Percentiles rank a stretch among this genome's conserved stretches.
These are phyloP conservation scores for Lordiphosa mommai DNA, from an alignment of 1,140 invertebrate genomes.

Conservation along the genomic window DNA sequence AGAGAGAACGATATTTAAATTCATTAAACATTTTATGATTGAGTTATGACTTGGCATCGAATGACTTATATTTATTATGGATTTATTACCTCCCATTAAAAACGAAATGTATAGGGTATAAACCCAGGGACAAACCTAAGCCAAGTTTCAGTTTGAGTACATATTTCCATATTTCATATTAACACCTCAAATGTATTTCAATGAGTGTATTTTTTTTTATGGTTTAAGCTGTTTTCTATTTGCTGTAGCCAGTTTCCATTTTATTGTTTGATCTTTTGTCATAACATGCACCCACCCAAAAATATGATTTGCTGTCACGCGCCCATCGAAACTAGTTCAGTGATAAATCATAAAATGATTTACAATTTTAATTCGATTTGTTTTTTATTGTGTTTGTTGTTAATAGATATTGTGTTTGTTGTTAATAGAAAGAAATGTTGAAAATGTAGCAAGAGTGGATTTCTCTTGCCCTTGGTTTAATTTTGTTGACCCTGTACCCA, in stretches of 20 bases:
- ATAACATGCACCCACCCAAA: constrained; percentile 19
- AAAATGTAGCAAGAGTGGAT: constrained; percentile 40
- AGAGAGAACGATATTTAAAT: not conserved
- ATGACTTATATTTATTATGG: too few species aligned
- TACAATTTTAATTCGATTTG: constrained; percentile 42
- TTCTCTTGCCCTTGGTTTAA: constrained; percentile 52
- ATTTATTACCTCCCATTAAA: too few species aligned
- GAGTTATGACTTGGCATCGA: too few species aligned
- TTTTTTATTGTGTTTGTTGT: constrained; percentile 22
- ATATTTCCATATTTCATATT: too few species aligned
- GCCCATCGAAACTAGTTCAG: constrained; percentile 61
- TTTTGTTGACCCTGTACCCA: too few species aligned
- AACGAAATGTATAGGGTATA: too few species aligned
- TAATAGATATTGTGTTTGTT: constrained; percentile 49
- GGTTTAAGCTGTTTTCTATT: not conserved
- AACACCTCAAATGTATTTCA: too few species aligned
- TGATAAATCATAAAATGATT: constrained; percentile 65
- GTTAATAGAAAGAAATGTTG: constrained; percentile 52
- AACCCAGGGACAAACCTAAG: too few species aligned
- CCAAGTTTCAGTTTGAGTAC: too few species aligned
- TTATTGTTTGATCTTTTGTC: constrained; percentile 37
- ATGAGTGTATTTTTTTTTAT: not conserved
- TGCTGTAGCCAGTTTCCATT: constrained; percentile 3
- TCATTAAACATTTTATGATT: too few species aligned
- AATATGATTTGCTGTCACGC: constrained; percentile 41